phyloP scores from a whole-genome alignment of 92 coral and sea anemone genomes.

The Heteractis magnifica region DNA sequence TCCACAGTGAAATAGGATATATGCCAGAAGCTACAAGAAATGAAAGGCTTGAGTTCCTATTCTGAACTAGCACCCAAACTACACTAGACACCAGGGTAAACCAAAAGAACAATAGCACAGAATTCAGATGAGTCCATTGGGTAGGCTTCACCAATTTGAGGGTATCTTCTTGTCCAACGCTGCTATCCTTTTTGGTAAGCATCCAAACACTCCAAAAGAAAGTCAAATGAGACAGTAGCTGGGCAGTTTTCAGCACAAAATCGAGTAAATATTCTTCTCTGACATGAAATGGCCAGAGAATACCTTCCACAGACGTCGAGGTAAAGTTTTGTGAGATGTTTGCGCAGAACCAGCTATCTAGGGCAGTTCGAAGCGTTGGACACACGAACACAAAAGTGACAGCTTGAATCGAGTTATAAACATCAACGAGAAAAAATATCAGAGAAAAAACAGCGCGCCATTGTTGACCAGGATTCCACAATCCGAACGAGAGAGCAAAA shows the following conservation, averaged over 20 bases:
- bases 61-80: constrained; percentile 18
- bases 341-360: constrained; percentile 43
- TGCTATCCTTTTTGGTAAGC: constrained; percentile 3
- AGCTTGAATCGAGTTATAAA: constrained; percentile 28
- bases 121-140: constrained; percentile 50
- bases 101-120: constrained; percentile 22
- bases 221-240: constrained; percentile 46
- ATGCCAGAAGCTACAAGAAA: neutral
- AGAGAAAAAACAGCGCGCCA: constrained; percentile 33
- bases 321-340: constrained; percentile 19
- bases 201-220: constrained; percentile 62
- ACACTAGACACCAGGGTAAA: constrained; percentile 6
- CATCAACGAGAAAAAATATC: constrained; percentile 32
- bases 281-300: neutral
- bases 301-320: neutral
- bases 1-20: constrained; percentile 39
- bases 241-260: constrained; percentile 29
- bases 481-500: constrained; percentile 42
- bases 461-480: constrained; percentile 57
- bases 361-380: constrained; percentile 15
- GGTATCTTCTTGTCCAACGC: constrained; percentile 36
- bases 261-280: neutral
- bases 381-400: constrained; percentile 39
- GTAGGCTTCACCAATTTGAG: constrained; percentile 28
- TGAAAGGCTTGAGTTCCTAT: no score